Evolutionary conservation across 2,113 vertebrate species (phyloP).

Genomic region (Podarcis raffonei): DNA sequence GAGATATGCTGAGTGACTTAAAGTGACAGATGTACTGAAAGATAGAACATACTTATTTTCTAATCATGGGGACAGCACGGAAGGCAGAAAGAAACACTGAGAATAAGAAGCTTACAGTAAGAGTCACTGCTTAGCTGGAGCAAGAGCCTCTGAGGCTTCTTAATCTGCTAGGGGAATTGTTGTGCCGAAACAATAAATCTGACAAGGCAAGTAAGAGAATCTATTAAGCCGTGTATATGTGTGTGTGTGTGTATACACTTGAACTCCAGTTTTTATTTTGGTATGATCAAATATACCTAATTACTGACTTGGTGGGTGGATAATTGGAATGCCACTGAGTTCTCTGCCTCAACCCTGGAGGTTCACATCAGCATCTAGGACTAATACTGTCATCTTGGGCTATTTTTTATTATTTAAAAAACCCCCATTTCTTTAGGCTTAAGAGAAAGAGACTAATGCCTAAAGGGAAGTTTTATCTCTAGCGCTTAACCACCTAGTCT

Average conservation of each 20-base stretch:
- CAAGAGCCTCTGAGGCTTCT: conserved; percentile 55
- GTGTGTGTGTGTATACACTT: conserved; percentile 27
- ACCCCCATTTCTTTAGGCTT: background rate
- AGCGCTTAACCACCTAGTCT: background rate
- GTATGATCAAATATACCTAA: background rate
- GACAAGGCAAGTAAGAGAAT: conserved; percentile 58
- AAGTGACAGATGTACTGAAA: conserved; percentile 56
- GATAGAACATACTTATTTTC: conserved; percentile 68
- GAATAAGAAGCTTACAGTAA: conserved; percentile 65
- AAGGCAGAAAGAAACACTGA: conserved; percentile 59
- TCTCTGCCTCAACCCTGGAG: background rate
- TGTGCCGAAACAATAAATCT: conserved; percentile 54
- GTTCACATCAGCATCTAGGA: background rate
- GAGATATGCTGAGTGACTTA: conserved; percentile 42
- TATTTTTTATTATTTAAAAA: too few relatives aligned
- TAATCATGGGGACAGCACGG: conserved; percentile 60
- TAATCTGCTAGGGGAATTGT: conserved; percentile 61
- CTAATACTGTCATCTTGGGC: background rate
- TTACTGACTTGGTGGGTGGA: background rate
- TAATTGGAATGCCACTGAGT: background rate
- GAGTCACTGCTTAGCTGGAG: conserved; percentile 56
- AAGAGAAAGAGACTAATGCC: background rate
- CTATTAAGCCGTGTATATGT: conserved; percentile 15
- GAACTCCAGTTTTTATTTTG: background rate
- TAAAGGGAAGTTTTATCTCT: background rate